Evolutionary conservation across 2,797 vertebrate genomes (phyloP), one percentile per base, ranked within the genome.

Genomic region (Betta splendens): DNA sequence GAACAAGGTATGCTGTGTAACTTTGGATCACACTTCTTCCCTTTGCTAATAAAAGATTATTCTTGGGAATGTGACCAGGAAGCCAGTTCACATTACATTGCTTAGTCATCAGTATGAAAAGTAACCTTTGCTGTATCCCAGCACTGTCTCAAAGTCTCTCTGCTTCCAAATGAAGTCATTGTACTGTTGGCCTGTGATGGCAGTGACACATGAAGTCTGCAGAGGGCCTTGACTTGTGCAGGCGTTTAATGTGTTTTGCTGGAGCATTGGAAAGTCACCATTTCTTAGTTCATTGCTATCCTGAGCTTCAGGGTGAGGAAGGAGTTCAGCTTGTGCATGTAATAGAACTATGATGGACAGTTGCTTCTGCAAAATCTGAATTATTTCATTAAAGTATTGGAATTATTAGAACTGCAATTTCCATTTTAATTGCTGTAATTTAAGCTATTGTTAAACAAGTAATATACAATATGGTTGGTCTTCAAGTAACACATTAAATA

Each of bases 71-170:
- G 44, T 55, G 69, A 69, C 16, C 36, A 56, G 49, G 68, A 64
- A 79, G 56, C 50, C 39, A 36, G 62, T 23, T 52, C 42, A 40
- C 52, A 45, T 47, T 37, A 9, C 35, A 35, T n/a, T 54, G 71
- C 48, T 75, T 67, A 54, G 69, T 83, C 67, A 65, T 78, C 55
- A 58, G 66, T 76, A 58, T 66, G 39, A 69, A 72, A 80, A 55
- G 38, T 57, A 80, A 77, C 74, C 58, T 79, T 84, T 78, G 49
- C 64, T 29, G 69, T 50, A 42, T 65, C 62, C 15, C 18, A 4
- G 60, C 46, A 48, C 49, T 60, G 36, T 44, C 50, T 49, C 40
- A 39, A 21, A 37, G 26, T 56, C 29, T 7, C 3, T 57, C 52
- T 7, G 20, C 40, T 29, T 55, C n/a, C 22, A 65, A 54, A 64